These are phyloP conservation scores for Nymphalis io DNA, from an alignment of 1,140 invertebrate genomes.

Conservation along the genomic window DNA sequence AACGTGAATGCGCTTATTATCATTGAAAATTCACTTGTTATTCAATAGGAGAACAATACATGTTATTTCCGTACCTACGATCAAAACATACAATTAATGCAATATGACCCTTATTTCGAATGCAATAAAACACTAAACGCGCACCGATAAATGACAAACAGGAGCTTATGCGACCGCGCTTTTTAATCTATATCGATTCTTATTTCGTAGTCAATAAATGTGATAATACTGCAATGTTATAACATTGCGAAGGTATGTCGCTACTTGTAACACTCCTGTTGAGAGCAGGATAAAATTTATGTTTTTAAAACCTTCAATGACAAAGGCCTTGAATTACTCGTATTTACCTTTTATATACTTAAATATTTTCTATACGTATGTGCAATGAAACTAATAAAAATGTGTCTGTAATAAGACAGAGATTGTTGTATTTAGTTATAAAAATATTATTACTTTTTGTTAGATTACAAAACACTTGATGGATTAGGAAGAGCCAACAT, in stretches of 20 bases:
- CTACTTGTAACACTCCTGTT: background rate
- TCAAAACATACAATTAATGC: background rate
- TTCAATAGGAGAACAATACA: constrained; percentile 8
- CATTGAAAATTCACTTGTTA: constrained; percentile 16
- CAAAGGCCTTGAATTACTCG: background rate
- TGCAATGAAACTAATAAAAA: background rate
- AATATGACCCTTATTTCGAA: background rate
- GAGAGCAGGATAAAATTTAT: background rate
- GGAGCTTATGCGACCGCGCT: background rate
- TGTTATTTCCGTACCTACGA: constrained; percentile 5
- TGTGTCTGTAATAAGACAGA: no score
- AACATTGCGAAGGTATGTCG: background rate
- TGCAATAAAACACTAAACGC: background rate
- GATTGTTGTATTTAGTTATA: no score
- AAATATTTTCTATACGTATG: background rate
- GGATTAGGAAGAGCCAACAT: no score
- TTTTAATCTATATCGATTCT: background rate
- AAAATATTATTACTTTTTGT: no score
- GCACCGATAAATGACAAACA: background rate
- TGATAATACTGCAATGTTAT: background rate
- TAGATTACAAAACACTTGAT: background rate
- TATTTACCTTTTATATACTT: constrained; percentile 1
- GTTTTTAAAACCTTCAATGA: constrained; percentile 6
- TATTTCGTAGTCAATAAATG: background rate
- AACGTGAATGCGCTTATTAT: background rate